Evolutionary conservation across 2,888 invertebrate species (phyloP).

Genomic region (Lasioglossum villosulum): DNA sequence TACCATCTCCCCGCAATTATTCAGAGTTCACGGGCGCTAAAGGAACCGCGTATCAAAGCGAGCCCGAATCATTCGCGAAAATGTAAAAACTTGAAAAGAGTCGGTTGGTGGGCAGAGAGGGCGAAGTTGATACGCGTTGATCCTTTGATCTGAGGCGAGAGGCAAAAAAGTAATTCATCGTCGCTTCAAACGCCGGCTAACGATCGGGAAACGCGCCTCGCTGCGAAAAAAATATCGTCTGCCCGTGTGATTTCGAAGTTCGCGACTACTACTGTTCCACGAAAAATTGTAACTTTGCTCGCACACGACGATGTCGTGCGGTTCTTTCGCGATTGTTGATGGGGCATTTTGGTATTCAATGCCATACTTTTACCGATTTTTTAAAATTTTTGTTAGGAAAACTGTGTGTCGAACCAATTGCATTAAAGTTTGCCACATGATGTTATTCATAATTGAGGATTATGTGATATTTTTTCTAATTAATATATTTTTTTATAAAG

Average conservation of each 20-base stretch:
- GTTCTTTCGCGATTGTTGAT: too few relatives aligned
- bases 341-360: too few relatives aligned
- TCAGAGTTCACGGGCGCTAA: not conserved
- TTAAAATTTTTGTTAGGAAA: not conserved
- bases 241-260: not conserved
- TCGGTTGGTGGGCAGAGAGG: not conserved
- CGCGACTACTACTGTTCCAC: not conserved
- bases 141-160: constrained; percentile 9
- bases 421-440: too few relatives aligned
- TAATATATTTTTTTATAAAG: not conserved
- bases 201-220: constrained; percentile 5
- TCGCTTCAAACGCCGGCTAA: constrained; percentile 6
- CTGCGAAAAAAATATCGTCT: not conserved
- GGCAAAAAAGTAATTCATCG: constrained; percentile 7
- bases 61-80: not conserved
- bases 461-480: not conserved
- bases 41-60: constrained; percentile 1
- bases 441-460: too few relatives aligned
- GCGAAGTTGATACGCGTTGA: not conserved
- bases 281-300: not conserved
- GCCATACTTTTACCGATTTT: not conserved
- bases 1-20: constrained; percentile 2
- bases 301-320: too few relatives aligned
- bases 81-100: not conserved
- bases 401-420: not conserved